Evolutionary conservation across 1,140 invertebrate species (phyloP), one percentile per base, ranked within the genome.

Genomic region (Cydia splendana): DNA sequence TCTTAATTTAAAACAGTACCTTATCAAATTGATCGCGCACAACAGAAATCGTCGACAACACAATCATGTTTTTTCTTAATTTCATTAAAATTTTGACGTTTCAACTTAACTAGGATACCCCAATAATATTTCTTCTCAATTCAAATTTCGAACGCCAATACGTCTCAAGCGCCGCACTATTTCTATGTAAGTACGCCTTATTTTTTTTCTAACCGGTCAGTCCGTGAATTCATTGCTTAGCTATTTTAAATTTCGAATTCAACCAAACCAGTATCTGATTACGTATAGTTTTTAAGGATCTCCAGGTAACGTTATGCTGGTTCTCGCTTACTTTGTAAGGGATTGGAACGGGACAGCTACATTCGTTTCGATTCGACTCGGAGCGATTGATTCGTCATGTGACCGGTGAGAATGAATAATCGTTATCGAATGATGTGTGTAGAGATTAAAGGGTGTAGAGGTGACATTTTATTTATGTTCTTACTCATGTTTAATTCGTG

Each of bases 371-470:
- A 85, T 86, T 83, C 73, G 75, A 77, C 78, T 87, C 83, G 85
- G 83, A 78, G 79, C 81, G 87, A 92, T 92, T 89, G 90, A 92
- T 92, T 92, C 89, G 90, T 91, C 83, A 90, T 89, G 87, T 92
- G 90, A 85, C 90, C 90, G 88, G 90, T 80, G 75, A 86, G 83
- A 92, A 92, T 91, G 89, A 92, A 85, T 92, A 92, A 92, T 91
- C 85, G 87, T 82, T 77, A 79, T 80, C 78, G 79, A 79, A 78
- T 79, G 73, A 74, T 80, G 80, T 75, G 65, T 76, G 76, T 80
- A 81, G 83, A 79, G 77, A 81, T 78, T 48, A 74, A 79, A 84
- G 24, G 67, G 20, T 20, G 65, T 82, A 87, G 87, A 88, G 38
- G 24, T 18, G 83, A 57, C 30, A 74, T 65, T 65, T 28, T 48